Evolutionary conservation across 2,888 invertebrate species (phyloP).

Genomic region (Anodontia alba): DNA sequence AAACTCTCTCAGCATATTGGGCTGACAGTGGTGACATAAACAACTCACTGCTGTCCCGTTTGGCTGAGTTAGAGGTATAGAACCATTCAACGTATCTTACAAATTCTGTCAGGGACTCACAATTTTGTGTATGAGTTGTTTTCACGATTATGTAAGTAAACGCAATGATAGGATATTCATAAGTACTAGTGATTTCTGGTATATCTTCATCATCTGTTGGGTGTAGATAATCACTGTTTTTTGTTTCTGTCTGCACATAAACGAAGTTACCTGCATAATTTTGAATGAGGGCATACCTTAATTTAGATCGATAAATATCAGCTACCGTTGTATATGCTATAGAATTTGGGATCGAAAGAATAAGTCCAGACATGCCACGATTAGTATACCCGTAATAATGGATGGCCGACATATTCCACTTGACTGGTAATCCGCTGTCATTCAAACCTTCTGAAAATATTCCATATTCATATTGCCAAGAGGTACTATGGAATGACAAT

Average conservation of each 20-base stretch:
- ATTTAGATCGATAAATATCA: conserved; percentile 58
- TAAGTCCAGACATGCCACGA: conserved; percentile 71
- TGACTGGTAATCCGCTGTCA: conserved; percentile 21
- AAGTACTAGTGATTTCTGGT: conserved; percentile 51
- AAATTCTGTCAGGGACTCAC: conserved; percentile 75
- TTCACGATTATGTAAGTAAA: conserved; percentile 79
- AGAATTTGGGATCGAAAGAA: conserved; percentile 72
- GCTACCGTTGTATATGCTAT: conserved; percentile 78
- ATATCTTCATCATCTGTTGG: conserved; percentile 22
- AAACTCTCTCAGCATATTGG: conserved; percentile 51
- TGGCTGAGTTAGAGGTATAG: conserved; percentile 52
- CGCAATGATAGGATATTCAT: conserved; percentile 77
- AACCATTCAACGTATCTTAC: conserved; percentile 79
- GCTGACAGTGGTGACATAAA: conserved; percentile 72
- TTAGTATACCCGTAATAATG: conserved; percentile 67
- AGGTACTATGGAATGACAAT: conserved; percentile 68
- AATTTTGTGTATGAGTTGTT: conserved; percentile 63
- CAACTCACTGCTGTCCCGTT: conserved; percentile 44
- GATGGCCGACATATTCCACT: conserved; percentile 69
- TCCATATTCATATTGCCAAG: conserved; percentile 75
- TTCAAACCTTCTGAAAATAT: conserved; percentile 68
- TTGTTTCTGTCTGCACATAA: conserved; percentile 48
- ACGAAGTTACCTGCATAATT: conserved; percentile 68
- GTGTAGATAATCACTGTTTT: conserved; percentile 73
- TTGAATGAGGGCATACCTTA: conserved; percentile 67